Percentiles rank a stretch among this genome's conserved stretches.
Evolutionary conservation across 2,888 invertebrate genomes (phyloP).

Genomic region (Morpho helenor): DNA sequence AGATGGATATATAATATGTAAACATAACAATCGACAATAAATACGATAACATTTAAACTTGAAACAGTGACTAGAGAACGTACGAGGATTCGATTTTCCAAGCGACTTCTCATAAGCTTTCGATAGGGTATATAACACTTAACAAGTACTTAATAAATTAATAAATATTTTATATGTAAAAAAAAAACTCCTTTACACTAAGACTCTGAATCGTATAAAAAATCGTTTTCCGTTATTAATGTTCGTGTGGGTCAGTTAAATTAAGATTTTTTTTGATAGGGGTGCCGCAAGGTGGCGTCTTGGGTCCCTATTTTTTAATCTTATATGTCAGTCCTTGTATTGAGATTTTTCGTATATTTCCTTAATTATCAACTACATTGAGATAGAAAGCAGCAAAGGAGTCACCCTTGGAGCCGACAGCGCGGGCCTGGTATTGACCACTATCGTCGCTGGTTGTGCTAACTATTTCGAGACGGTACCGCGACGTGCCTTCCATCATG

Average conservation of each 20-base stretch:
- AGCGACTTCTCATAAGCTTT: slow-evolving; percentile 67
- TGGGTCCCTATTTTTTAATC: slow-evolving; percentile 41
- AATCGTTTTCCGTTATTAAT: slow-evolving; percentile 55
- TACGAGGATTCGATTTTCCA: slow-evolving; percentile 44
- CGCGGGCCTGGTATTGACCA: slow-evolving; percentile 93
- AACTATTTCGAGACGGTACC: slow-evolving; percentile 88
- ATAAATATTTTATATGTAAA: slow-evolving; percentile 56
- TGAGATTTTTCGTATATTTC: slow-evolving; percentile 27
- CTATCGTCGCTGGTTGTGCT: slow-evolving; percentile 87
- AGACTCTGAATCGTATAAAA: slow-evolving; percentile 72
- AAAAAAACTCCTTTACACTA: slow-evolving; percentile 65
- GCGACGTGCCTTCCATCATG: slow-evolving; percentile 88
- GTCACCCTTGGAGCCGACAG: slow-evolving; percentile 92
- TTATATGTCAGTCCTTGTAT: slow-evolving; percentile 50
- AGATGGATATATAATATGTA: slow-evolving; percentile 49
- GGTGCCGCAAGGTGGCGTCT: slow-evolving; percentile 45
- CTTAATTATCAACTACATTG: slow-evolving; percentile 82
- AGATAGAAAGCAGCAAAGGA: slow-evolving; percentile 91
- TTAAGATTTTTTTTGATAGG: slow-evolving; percentile 25
- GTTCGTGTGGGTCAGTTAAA: slow-evolving; percentile 40
- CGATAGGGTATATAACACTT: slow-evolving; percentile 74
- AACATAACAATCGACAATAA: slow-evolving; percentile 51
- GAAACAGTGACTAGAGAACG: slow-evolving; percentile 72
- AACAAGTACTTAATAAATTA: slow-evolving; percentile 62
- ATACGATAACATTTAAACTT: slow-evolving; percentile 57